A percentile compares a stretch with the other conserved stretches of the same genome.
phyloP scores from a whole-genome alignment of 2,113 vertebrate genomes.

The Thalassoma bifasciatum region DNA sequence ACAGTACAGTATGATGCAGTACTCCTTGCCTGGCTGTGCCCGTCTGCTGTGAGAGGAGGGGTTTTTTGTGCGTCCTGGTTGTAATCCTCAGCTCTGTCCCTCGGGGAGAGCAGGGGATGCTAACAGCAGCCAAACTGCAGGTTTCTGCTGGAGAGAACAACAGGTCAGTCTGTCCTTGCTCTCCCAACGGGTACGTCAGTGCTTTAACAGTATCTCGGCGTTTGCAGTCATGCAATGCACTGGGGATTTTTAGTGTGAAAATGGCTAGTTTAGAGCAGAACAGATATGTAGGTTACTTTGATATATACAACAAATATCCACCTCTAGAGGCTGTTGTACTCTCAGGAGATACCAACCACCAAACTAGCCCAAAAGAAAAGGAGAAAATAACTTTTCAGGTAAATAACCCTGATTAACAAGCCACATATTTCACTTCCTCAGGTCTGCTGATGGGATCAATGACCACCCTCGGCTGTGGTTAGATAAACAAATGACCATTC shows the following conservation, averaged over 20 bases:
- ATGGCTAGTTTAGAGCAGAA: neutral
- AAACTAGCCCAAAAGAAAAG: neutral
- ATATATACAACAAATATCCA: neutral
- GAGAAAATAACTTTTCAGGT: neutral
- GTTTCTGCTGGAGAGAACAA: conserved; percentile 47
- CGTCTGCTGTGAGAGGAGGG: conserved; percentile 32
- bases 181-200: neutral
- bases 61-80: conserved; percentile 42
- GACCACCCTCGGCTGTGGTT: neutral
- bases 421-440: neutral
- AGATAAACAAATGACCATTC: neutral
- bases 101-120: conserved; percentile 13
- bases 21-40: conserved; percentile 15
- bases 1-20: conserved; percentile 38
- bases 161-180: conserved; percentile 49
- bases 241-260: neutral
- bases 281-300: neutral
- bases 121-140: conserved; percentile 56
- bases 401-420: neutral
- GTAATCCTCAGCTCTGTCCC: conserved; percentile 52
- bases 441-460: neutral
- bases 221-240: neutral
- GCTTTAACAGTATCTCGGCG: neutral
- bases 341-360: neutral
- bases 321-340: neutral